Conservation (phyloP, 2,113 vertebrate species). For the Lynx canadensis region DNA sequence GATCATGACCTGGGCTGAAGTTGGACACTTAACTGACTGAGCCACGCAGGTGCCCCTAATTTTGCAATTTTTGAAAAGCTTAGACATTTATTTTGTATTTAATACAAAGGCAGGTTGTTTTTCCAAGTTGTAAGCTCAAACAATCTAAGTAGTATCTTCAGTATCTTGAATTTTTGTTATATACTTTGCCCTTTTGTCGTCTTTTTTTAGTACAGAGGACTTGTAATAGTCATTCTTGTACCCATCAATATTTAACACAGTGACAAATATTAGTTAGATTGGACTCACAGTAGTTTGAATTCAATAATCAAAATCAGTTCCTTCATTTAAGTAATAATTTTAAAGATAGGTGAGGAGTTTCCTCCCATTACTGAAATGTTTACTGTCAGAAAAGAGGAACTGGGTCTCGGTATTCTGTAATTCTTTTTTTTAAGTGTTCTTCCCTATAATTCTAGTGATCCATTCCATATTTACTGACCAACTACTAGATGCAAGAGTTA, state of each 20-base stretch:
- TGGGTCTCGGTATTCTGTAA: not conserved
- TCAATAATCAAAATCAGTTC: not conserved
- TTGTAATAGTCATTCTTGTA: not conserved
- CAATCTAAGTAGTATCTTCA: not conserved
- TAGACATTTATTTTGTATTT: not conserved
- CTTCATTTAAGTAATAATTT: not conserved
- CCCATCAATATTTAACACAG: not conserved
- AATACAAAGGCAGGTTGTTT: not conserved
- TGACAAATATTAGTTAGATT: not conserved
- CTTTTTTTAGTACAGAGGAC: not conserved
- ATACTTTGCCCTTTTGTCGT: not conserved
- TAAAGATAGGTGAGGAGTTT: not conserved
- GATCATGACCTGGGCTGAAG: no score
- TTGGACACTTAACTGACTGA: no score
- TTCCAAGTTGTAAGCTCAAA: conserved; percentile 13
- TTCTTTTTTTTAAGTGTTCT: not conserved
- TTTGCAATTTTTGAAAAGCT: not conserved
- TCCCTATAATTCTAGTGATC: not conserved
- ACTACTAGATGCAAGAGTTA: not conserved
- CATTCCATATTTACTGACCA: not conserved
- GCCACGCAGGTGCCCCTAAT: not conserved
- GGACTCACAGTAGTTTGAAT: not conserved
- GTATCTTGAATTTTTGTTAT: not conserved
- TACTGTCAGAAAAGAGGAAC: not conserved
- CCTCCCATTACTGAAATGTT: not conserved